Evolutionary conservation across 2,888 invertebrate species (phyloP).

Genomic region (Seira musarum): DNA sequence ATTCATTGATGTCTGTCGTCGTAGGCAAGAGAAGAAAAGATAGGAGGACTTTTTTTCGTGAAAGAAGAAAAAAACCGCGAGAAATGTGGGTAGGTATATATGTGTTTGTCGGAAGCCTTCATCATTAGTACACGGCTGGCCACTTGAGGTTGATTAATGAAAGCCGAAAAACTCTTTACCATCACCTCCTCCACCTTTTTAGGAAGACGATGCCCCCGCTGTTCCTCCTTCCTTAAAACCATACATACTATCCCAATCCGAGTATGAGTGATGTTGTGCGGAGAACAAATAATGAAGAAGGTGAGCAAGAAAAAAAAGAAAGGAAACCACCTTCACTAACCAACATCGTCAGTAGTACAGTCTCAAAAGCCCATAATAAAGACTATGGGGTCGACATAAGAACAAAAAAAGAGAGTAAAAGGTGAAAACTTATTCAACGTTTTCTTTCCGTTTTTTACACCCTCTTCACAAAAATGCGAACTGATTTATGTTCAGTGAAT

Average conservation of each 20-base stretch:
- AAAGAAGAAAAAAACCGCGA: conserved; percentile 23
- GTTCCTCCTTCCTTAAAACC: conserved; percentile 22
- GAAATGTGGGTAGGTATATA: conserved; percentile 34
- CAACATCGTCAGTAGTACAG: no score
- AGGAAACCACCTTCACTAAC: not conserved
- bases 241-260: conserved; percentile 20
- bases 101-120: conserved; percentile 59
- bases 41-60: no score
- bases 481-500: conserved; percentile 61
- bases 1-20: no score
- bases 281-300: not conserved
- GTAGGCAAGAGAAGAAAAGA: no score
- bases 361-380: no score
- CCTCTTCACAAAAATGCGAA: conserved; percentile 32
- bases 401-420: no score
- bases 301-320: not conserved
- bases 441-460: not conserved
- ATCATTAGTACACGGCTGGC: conserved; percentile 62
- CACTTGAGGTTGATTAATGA: conserved; percentile 66
- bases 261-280: conserved; percentile 31
- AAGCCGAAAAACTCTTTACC: conserved; percentile 59
- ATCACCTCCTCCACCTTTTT: conserved; percentile 45
- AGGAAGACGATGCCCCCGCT: conserved; percentile 50
- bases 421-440: no score
- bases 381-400: no score